Evolutionary conservation across 1,140 invertebrate species (phyloP), one percentile per base, ranked within the genome.

Genomic region (Druon quercuslanigerum): DNA sequence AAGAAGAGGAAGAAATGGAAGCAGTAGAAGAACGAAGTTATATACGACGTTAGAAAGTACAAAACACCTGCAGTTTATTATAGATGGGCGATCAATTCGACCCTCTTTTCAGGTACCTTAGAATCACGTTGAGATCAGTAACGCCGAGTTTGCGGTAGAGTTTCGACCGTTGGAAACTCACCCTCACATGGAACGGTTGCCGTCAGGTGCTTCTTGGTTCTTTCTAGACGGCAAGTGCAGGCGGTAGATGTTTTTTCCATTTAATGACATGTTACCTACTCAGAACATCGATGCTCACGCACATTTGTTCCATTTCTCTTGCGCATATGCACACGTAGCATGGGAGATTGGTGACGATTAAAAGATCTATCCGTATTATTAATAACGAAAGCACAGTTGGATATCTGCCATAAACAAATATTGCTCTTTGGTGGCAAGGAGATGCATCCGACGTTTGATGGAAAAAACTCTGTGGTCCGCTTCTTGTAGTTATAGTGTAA

Each of bases 161-260:
- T 82, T 87, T 80, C 79, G 87, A 89, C 85, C 86, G 87, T 89
- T 89, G 85, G 75, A 84, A 86, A 87, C 79, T 83, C 84, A 88
- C 86, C 87, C 83, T 79, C 83, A 75, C 80, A 77, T 78, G 76
- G 74, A 82, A 76, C 73, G 79, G 83, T 73, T 75, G 71, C 79
- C 85, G 87, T 90, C 88, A 90, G 89, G 88, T 90, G 90, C 86
- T 85, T 86, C 88, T 90, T 90, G 90, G 85, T 85, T 86, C 88
- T 90, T 90, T 88, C 90, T 89, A 88, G 82, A 86, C 86, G 86
- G 87, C 89, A 89, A 90, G 88, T 90, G 88, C 88, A 87, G 83
- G 79, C 86, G 87, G 88, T 84, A n/a, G 87, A 87, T 87, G 87
- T 87, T 85, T 84, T 86, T n/a, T n/a, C n/a, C n/a, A n/a, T n/a